Evolutionary conservation across 2,888 invertebrate species (phyloP).

Genomic region (Drosophila meridionalis): DNA sequence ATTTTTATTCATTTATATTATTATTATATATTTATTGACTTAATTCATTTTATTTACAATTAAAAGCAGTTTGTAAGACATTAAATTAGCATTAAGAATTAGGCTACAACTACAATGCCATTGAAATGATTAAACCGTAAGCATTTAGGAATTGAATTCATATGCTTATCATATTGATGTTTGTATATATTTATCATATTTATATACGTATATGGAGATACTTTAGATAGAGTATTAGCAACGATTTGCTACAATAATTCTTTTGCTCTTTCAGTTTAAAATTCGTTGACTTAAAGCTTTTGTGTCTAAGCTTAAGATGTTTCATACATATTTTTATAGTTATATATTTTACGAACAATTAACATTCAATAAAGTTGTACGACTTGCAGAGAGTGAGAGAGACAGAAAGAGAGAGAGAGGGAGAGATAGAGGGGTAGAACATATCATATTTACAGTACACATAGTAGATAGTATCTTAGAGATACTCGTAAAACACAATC

Average conservation of each 20-base stretch:
- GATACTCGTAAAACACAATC: constrained; percentile 90
- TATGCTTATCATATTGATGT: constrained; percentile 34
- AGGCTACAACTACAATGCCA: constrained; percentile 54
- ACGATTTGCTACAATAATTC: constrained; percentile 28
- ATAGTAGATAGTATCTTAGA: constrained; percentile 84
- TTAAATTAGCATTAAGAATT: constrained; percentile 58
- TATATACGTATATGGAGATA: constrained; percentile 14
- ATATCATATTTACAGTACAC: constrained; percentile 59
- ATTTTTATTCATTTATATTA: background rate
- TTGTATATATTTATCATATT: constrained; percentile 19
- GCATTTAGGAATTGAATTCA: constrained; percentile 70
- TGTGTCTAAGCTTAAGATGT: constrained; percentile 40
- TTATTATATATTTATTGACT: constrained; percentile 29
- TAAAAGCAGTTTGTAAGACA: constrained; percentile 72
- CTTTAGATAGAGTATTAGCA: constrained; percentile 31
- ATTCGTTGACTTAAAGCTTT: constrained; percentile 70
- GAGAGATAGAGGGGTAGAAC: background rate
- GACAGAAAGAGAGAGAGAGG: background rate
- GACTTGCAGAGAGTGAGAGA: constrained; percentile 19
- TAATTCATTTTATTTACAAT: constrained; percentile 71
- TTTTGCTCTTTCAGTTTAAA: constrained; percentile 57
- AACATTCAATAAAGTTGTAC: constrained; percentile 58
- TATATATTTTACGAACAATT: constrained; percentile 62
- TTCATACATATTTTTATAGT: constrained; percentile 23
- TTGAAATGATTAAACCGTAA: constrained; percentile 54